Percentiles rank a stretch among this genome's conserved stretches.
These are phyloP conservation scores for Julus scanicus DNA, from an alignment of 2,888 invertebrate species.

Conservation along the genomic window DNA sequence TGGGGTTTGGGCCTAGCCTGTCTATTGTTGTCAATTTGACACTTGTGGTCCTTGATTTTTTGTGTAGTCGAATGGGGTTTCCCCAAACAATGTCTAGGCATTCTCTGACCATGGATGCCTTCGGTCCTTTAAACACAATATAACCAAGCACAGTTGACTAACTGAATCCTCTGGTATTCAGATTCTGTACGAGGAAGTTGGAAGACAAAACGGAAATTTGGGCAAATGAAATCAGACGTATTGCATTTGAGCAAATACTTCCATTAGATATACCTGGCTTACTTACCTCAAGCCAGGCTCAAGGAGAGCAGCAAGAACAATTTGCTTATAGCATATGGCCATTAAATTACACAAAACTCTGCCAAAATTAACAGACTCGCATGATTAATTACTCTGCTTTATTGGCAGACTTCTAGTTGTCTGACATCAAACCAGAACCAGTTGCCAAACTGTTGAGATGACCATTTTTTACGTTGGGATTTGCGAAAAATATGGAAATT, in stretches of 20 bases:
- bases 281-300: neutral
- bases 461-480: neutral
- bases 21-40: too few species aligned
- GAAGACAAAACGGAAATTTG: too few species aligned
- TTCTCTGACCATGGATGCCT: too few species aligned
- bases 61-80: too few species aligned
- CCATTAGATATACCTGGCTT: neutral
- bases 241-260: neutral
- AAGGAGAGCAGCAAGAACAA: neutral
- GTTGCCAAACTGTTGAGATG: neutral
- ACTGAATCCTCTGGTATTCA: too few species aligned
- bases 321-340: conserved; percentile 14
- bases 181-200: too few species aligned
- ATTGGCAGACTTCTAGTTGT: neutral
- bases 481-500: neutral
- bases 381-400: neutral
- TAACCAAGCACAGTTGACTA: too few species aligned
- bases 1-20: too few species aligned
- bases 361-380: neutral
- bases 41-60: too few species aligned
- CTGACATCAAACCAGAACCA: neutral
- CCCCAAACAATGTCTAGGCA: too few species aligned
- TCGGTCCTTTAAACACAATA: too few species aligned
- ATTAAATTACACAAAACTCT: neutral
- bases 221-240: neutral